Evolutionary conservation across 1,140 invertebrate genomes (phyloP), one percentile per base, ranked within the genome.

Genomic region (Acromyrmex heyeri): DNA sequence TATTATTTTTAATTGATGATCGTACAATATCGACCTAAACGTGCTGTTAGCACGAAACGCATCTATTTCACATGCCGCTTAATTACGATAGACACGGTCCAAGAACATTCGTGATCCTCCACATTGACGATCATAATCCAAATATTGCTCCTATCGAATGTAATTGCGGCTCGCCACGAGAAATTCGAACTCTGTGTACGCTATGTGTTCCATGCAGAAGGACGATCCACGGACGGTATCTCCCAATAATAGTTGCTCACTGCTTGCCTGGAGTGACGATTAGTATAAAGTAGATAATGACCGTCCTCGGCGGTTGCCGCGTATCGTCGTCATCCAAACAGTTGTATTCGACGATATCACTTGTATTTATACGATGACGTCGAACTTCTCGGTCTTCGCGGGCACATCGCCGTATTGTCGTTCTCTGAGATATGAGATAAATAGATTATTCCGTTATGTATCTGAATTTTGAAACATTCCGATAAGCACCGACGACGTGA

Each of bases 201-300:
- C 12, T 53, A 38, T 53, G 6, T 53, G 75, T n/a, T 38, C 3
- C 21, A 38, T 69, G 14, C 38, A 55, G 44, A 69, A 69, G 77
- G 27, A 50, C 59, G 12, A 65, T 8, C 21, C 14, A 30, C 57
- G 38, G 30, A 75, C 27, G 24, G 5, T 62, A 24, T 27, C 24
- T 48, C 18, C 38, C 38, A 14, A 6, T 38, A 34, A 38, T 38
- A 21, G 77, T 55, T 14, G 38, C 16, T 16, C 24, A 62, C 16
- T 34, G 73, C 59, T 72, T 72, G 67, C 38, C 38, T 38, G n/a
- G 69, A 83, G 38, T 34, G n/a, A 44, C n/a, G 70, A 81, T 81
- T n/a, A 81, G 77, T 65, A 30, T 83, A 78, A 89, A 89, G 70
- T 90, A 92, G 92, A 92, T 93, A 93, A 92, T 92, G 87, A 69